Evolutionary conservation across 2,888 invertebrate species (phyloP).

Genomic region (Camptogramma bilineatum): DNA sequence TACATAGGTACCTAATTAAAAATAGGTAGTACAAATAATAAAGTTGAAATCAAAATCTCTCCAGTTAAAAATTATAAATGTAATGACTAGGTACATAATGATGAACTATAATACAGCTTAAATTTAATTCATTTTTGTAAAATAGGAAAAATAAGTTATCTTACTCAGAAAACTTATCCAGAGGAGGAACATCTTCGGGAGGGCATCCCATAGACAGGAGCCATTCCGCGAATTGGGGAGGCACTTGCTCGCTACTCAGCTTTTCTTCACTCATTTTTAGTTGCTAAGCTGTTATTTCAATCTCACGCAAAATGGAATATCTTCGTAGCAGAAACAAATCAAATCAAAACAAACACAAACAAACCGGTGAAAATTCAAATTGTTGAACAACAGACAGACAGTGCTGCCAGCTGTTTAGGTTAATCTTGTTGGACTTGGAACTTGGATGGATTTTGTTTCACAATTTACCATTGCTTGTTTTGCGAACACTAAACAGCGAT

Average conservation of each 20-base stretch:
- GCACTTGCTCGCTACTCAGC: conserved; percentile 71
- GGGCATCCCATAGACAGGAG: conserved; percentile 76
- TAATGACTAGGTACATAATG: too few species aligned
- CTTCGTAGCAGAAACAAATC: background rate
- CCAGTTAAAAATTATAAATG: too few species aligned
- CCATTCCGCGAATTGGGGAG: conserved; percentile 73
- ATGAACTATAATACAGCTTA: too few species aligned
- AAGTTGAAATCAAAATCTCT: too few species aligned
- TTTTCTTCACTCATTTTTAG: conserved; percentile 60
- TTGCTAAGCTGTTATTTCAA: background rate
- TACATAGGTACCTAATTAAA: too few species aligned
- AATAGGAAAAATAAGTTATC: conserved; percentile 38
- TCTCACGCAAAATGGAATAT: too few species aligned
- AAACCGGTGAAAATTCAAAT: conserved; percentile 31
- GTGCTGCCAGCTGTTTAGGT: background rate
- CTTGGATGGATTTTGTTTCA: too few species aligned
- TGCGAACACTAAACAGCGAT: too few species aligned
- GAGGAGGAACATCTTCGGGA: conserved; percentile 67
- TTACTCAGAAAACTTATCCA: conserved; percentile 71
- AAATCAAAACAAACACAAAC: conserved; percentile 8
- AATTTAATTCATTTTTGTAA: background rate
- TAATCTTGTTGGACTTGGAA: too few species aligned
- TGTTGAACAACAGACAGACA: background rate
- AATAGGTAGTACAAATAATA: too few species aligned
- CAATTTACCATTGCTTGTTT: too few species aligned